phyloP scores from a whole-genome alignment of 1,140 invertebrate species.

The Drosophila ogumai region DNA sequence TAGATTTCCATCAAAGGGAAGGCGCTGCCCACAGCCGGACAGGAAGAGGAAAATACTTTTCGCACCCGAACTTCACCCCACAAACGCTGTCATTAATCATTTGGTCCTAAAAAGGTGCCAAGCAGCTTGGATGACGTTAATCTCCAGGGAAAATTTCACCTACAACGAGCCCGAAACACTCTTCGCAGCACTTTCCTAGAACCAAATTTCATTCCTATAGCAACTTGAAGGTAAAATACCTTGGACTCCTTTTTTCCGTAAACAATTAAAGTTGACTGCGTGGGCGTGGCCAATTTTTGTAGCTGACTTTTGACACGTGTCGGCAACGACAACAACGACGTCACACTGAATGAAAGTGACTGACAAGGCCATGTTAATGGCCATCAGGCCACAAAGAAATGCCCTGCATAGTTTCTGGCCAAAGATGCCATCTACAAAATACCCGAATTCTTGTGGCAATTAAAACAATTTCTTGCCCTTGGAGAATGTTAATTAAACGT shows the following conservation, averaged over 20 bases:
- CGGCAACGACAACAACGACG: conserved; percentile 39
- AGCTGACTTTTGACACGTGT: conserved; percentile 73
- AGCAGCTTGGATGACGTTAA: conserved; percentile 68
- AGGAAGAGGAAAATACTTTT: conserved; percentile 19
- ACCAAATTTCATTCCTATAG: neutral
- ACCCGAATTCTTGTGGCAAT: conserved; percentile 34
- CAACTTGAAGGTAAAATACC: conserved; percentile 4
- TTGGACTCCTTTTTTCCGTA: conserved; percentile 11
- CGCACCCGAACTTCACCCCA: conserved; percentile 6
- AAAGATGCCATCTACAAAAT: conserved; percentile 23
- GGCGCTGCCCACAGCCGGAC: conserved; percentile 31
- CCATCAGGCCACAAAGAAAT: conserved; percentile 19
- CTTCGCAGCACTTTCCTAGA: neutral
- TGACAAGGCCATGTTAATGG: conserved; percentile 61
- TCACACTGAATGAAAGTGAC: conserved; percentile 47
- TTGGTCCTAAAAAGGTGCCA: conserved; percentile 68
- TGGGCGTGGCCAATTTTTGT: conserved; percentile 58
- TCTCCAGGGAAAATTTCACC: conserved; percentile 39
- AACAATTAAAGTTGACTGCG: conserved; percentile 70
- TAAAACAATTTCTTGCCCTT: conserved; percentile 28
- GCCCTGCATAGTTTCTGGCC: conserved; percentile 32
- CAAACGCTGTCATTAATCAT: conserved; percentile 81
- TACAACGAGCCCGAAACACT: conserved; percentile 2
- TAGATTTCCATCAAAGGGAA: conserved; percentile 66
- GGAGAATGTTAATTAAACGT: conserved; percentile 45